Percentiles rank a stretch among this genome's conserved stretches.
phyloP scores from a whole-genome alignment of 2,113 vertebrate species.

The Sarotherodon lohbergeri region DNA sequence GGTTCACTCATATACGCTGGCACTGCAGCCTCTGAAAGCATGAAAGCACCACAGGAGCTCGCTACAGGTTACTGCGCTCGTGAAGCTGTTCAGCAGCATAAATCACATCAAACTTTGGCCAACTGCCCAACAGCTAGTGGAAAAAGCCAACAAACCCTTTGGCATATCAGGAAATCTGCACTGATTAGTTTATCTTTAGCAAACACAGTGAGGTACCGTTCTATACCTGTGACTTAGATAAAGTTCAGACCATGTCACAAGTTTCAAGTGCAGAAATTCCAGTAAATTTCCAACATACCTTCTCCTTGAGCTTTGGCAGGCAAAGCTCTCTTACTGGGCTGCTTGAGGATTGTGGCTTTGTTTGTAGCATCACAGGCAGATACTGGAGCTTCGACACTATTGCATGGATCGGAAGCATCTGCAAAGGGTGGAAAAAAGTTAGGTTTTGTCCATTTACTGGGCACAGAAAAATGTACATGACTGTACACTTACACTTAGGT shows the following conservation, averaged over 20 bases:
- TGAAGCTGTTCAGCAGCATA: background rate
- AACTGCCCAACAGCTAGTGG: background rate
- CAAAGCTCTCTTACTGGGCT: background rate
- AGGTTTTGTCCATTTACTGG: background rate
- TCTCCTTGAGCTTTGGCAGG: background rate
- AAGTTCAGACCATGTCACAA: background rate
- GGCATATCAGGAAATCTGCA: background rate
- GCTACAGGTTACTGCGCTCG: background rate
- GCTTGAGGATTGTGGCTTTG: slow-evolving; percentile 14
- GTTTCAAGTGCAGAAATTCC: background rate
- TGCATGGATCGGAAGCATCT: background rate
- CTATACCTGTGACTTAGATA: background rate
- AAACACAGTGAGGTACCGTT: background rate
- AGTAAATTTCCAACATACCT: background rate
- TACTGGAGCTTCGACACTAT: background rate
- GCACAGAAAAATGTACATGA: background rate
- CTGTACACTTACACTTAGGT: background rate
- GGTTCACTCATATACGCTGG: background rate
- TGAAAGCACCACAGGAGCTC: background rate
- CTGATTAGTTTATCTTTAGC: background rate
- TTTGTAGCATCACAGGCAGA: background rate
- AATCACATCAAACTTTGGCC: background rate
- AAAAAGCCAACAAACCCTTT: background rate
- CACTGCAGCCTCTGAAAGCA: background rate
- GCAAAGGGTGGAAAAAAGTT: background rate